Evolutionary conservation across 2,797 vertebrate genomes (phyloP), one percentile per base, ranked within the genome.

Genomic region (Manis javanica): DNA sequence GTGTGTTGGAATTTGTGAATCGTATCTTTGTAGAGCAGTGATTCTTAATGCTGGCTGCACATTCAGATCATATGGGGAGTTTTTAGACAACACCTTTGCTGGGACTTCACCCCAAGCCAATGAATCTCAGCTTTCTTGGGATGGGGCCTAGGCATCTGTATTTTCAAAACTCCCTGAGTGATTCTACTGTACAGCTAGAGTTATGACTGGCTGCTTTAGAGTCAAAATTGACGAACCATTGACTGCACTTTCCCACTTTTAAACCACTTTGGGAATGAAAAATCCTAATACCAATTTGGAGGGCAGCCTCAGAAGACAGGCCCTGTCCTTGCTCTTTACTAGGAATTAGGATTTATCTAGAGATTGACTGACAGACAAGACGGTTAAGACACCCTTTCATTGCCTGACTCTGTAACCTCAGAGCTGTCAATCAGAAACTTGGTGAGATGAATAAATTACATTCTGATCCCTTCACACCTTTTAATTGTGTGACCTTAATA

Each of bases 401-500:
- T 78, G 55, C 69, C 29, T 68, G 55, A 21, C 34, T 87, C 55
- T 63, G 34, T 57, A 61, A 85, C 24, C 34, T n/a, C 31, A 29
- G 34, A 88, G 24, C 75, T 85, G 66, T 90, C 92, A 69, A 63
- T 86, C 69, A 66, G 83, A 85, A 86, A 68, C 14, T 69, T 34
- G 53, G 42, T 34, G 71, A 96, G 57, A 66, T 83, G 92, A 96
- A 96, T 61, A 93, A 97, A 96, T 97, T 87, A 53, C 57, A 61
- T 72, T 68, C 31, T 66, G 90, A 83, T 85, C 64, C 59, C 39
- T 77, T 96, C 82, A 72, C 53, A 90, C 69, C 59, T 95, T 94
- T 96, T 92, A 96, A 97, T 98, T 95, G 92, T 79, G 72, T 68
- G 90, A 69, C 71, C 72, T 85, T 96, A 81, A 97, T 88, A 77